Evolutionary conservation across 2,113 vertebrate species (phyloP).

Genomic region (Donacobius atricapilla): DNA sequence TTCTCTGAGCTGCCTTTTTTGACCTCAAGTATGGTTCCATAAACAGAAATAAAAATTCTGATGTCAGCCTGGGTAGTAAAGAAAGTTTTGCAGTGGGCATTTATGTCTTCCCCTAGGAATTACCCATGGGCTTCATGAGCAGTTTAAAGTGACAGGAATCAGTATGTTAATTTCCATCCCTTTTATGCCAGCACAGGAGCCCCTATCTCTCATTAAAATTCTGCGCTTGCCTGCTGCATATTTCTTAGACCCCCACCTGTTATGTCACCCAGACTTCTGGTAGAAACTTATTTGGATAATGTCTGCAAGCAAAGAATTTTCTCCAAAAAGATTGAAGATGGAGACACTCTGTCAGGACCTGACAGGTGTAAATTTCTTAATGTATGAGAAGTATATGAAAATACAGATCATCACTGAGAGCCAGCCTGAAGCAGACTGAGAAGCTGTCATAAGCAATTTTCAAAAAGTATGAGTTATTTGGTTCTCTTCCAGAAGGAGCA

Average conservation of each 20-base stretch:
- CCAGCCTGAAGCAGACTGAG: constrained; percentile 72
- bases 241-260: constrained; percentile 61
- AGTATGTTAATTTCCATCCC: constrained; percentile 12
- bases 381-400: constrained; percentile 74
- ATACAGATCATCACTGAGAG: constrained; percentile 69
- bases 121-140: constrained; percentile 18
- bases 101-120: constrained; percentile 9
- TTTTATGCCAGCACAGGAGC: not conserved
- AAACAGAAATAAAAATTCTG: not conserved
- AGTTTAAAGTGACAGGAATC: constrained; percentile 49
- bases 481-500: constrained; percentile 67
- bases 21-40: not conserved
- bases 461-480: constrained; percentile 75
- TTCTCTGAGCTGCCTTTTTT: not conserved
- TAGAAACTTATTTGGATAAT: constrained; percentile 76
- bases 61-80: not conserved
- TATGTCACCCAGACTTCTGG: constrained; percentile 65
- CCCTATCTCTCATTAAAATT: constrained; percentile 54
- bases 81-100: not conserved
- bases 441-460: constrained; percentile 77
- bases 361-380: constrained; percentile 77
- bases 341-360: constrained; percentile 69
- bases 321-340: constrained; percentile 61
- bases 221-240: constrained; percentile 32
- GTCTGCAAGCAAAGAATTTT: constrained; percentile 67